Conservation (phyloP, 1,140 invertebrate genomes). For the Pseudachorutes palmiensis region DNA sequence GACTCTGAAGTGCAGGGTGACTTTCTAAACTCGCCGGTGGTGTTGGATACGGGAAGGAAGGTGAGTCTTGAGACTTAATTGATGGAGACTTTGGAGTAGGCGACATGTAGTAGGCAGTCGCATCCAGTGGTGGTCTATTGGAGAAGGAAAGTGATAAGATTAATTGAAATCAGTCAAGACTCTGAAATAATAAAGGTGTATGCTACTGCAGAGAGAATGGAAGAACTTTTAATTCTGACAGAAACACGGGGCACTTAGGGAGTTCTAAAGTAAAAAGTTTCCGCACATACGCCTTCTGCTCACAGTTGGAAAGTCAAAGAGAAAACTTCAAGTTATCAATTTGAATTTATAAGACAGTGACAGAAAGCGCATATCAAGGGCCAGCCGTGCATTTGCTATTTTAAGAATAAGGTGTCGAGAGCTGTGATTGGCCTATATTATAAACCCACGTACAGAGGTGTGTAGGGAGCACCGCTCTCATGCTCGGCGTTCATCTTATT, state of each 20-base stretch:
- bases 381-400: neutral
- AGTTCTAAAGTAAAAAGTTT: constrained; percentile 15
- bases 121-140: constrained; percentile 28
- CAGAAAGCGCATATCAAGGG: neutral
- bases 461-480: constrained; percentile 13
- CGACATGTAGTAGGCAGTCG: constrained; percentile 44
- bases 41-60: constrained; percentile 63
- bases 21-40: constrained; percentile 75
- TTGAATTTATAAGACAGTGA: neutral
- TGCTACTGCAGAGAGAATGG: too few species aligned
- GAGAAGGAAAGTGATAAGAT: constrained; percentile 1
- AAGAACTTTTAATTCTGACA: constrained; percentile 7
- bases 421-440: too few species aligned
- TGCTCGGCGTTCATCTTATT: neutral
- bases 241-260: neutral
- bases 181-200: constrained; percentile 1
- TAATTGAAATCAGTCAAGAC: neutral
- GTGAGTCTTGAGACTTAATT: constrained; percentile 44
- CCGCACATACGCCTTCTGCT: neutral
- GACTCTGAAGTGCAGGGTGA: constrained; percentile 46
- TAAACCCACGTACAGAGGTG: constrained; percentile 24
- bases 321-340: constrained; percentile 2
- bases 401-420: too few species aligned
- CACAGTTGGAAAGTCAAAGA: neutral
- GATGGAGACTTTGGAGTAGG: constrained; percentile 41